Base-by-base conservation (phyloP, 2,113 vertebrate species). In the Nematolebias whitei region DNA sequence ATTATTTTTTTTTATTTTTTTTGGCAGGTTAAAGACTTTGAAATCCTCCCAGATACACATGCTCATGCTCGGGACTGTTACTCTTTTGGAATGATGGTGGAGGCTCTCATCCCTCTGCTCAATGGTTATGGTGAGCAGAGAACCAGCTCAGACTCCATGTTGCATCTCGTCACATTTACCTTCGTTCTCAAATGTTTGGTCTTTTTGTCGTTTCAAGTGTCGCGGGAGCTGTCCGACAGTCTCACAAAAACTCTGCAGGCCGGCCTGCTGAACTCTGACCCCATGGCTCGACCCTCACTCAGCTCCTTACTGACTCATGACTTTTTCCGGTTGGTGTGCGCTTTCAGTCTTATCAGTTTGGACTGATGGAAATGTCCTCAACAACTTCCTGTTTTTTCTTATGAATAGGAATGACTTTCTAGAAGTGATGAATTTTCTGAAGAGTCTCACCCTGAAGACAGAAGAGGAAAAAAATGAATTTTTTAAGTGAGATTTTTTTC, bases 401-500 rank as follows among this genome's bases (percentile, higher is more conserved):
- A 0, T 82, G 32, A 80, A 77, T 69, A 99, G 98, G 89, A 99
- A 98, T 86, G 96, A 99, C 88, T 99, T 98, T 72, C 87, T 99
- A 68, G 96, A 99, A 88, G 91, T 99, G 81, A 94, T 95, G 69
- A 98, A 96, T 85, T 99, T 99, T 89, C 88, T 99, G 83, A 97
- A 95, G 89, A 95, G 94, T 68, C 90, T 99, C 84, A 99, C 97
- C 1, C 58, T 99, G 2, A 99, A 99, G 83, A 95, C 92, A 0
- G 97, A 99, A 86, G 97, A 99, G 56, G 96, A 99, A 63, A 99
- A 99, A 90, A 96, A 97, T 11, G 97, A 98, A 79, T 99, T 99
- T 82, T 99, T 99, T 85, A 99, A 99, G 98, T 98, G 91, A 95
- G 95, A 91, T 3, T 0, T 15, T 19, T 22, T 48, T 48, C 13